Evolutionary conservation across 2,888 invertebrate genomes (phyloP).

Genomic region (Aelia acuminata): DNA sequence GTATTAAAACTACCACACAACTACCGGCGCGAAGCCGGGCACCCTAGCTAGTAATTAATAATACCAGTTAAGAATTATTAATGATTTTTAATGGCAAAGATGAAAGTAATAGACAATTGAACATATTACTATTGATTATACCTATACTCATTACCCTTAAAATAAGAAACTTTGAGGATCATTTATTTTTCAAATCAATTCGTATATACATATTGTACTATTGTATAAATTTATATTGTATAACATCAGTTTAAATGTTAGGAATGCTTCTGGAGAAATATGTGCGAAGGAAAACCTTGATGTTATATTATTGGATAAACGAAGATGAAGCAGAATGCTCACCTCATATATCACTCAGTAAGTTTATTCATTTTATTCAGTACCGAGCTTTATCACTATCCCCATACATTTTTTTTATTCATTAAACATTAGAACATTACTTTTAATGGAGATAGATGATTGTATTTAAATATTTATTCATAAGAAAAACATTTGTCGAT

Average conservation of each 20-base stretch:
- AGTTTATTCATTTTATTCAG: neutral
- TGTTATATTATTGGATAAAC: conserved; percentile 45
- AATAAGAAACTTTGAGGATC: neutral
- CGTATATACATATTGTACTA: too few species aligned
- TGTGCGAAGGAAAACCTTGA: conserved; percentile 40
- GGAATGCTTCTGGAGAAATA: conserved; percentile 48
- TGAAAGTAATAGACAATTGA: too few species aligned
- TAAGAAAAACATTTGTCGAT: neutral
- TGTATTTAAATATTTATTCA: neutral
- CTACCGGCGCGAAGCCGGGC: too few species aligned
- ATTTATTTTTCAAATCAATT: neutral
- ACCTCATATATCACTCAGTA: neutral
- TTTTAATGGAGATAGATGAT: neutral
- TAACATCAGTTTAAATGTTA: neutral
- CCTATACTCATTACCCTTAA: neutral
- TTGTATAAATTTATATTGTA: neutral
- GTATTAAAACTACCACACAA: too few species aligned
- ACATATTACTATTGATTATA: too few species aligned
- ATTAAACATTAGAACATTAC: neutral
- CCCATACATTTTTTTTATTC: neutral
- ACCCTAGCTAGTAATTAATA: too few species aligned
- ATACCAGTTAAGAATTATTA: too few species aligned
- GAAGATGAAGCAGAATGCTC: conserved; percentile 28
- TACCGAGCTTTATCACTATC: neutral
- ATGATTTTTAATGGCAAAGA: too few species aligned